Evolutionary conservation across 64 coral and sea anemone genomes (phyloP).

Genomic region (Orbicella faveolata): DNA sequence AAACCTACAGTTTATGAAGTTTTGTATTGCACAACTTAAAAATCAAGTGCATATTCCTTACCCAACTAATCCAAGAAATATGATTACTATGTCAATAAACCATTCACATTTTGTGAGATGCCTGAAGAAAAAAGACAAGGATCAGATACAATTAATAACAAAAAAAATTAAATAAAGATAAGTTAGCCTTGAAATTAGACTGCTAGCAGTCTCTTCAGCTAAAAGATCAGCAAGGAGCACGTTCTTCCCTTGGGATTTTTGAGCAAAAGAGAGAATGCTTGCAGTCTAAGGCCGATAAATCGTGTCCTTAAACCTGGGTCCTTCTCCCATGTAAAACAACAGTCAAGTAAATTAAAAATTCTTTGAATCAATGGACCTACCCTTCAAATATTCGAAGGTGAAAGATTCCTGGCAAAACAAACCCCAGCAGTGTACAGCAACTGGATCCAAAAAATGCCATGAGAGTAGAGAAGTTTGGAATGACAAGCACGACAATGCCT

Average conservation of each 20-base stretch:
- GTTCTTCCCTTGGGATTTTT: no score
- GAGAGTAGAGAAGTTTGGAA: conserved; percentile 93
- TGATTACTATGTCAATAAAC: conserved; percentile 28
- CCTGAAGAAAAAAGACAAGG: conserved; percentile 1
- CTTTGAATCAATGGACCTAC: conserved; percentile 35
- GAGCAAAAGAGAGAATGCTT: no score
- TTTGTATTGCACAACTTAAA: no score
- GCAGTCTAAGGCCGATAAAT: not conserved
- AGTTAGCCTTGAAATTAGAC: no score
- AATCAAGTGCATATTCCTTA: not conserved
- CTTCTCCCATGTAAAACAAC: not conserved
- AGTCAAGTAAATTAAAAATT: not conserved
- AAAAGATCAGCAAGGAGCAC: no score
- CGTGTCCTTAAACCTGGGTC: not conserved
- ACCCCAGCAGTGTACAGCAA: conserved; percentile 85
- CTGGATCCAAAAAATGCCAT: conserved; percentile 98
- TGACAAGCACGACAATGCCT: conserved; percentile 76
- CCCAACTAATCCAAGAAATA: conserved; percentile 45
- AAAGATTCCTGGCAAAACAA: conserved; percentile 91
- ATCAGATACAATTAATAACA: not conserved
- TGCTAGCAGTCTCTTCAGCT: no score
- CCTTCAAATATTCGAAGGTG: conserved; percentile 94
- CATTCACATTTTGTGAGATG: conserved; percentile 40
- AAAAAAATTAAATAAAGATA: not conserved
- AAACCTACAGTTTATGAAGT: no score